phyloP scores from a whole-genome alignment of 37 sponge, comb jelly and placozoan genomes.

The Aphrocallistes beatrix region DNA sequence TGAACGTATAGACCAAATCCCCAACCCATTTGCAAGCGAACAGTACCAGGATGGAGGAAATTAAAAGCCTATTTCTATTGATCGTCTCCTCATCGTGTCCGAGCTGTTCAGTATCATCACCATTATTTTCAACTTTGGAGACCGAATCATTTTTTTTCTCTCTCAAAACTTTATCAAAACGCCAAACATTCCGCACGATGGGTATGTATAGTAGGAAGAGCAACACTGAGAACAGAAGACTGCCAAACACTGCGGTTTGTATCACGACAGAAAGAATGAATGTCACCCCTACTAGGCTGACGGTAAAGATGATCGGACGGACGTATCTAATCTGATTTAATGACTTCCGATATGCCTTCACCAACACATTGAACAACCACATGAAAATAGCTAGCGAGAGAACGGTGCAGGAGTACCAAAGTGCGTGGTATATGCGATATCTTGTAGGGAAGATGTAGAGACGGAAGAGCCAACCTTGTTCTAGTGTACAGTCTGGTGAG shows the following conservation, averaged over 20 bases:
- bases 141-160: not conserved
- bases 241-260: not conserved
- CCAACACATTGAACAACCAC: not conserved
- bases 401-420: not conserved
- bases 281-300: not conserved
- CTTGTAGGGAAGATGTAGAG: not conserved
- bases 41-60: not conserved
- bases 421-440: not conserved
- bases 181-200: not conserved
- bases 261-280: not conserved
- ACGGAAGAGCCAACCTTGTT: not conserved
- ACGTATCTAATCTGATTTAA: not conserved
- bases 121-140: not conserved
- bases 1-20: not conserved
- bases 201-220: not conserved
- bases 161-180: not conserved
- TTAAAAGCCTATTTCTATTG: not conserved
- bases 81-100: not conserved
- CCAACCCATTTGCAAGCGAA: not conserved
- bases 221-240: not conserved
- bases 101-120: not conserved
- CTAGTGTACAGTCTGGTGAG: too few relatives aligned
- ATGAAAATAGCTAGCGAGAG: not conserved
- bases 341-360: not conserved
- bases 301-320: not conserved